Evolutionary conservation across 2,888 invertebrate species (phyloP).

Genomic region (Chrysolina oricalcia): DNA sequence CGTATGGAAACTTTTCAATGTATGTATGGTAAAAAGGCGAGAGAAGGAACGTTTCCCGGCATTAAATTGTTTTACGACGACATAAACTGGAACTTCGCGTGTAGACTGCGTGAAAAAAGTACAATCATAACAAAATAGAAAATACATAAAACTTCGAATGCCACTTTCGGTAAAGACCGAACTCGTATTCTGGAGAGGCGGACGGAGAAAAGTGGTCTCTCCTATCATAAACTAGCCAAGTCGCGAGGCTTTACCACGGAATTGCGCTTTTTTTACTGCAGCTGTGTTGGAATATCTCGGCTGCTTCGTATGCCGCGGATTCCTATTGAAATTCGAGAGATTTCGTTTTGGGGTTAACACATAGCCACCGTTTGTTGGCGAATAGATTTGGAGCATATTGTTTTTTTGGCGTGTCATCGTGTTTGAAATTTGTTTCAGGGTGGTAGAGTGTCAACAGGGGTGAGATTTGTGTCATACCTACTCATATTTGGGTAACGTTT

Average conservation of each 20-base stretch:
- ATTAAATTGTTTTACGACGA: slow-evolving; percentile 24
- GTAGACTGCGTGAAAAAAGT: slow-evolving; percentile 36
- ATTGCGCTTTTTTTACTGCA: slow-evolving; percentile 62
- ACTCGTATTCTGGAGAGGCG: slow-evolving; percentile 44
- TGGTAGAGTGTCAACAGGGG: not conserved
- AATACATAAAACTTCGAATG: slow-evolving; percentile 46
- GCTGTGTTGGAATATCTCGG: slow-evolving; percentile 44
- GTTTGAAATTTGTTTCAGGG: not conserved
- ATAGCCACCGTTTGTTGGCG: not conserved
- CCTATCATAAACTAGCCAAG: slow-evolving; percentile 58
- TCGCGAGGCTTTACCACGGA: slow-evolving; percentile 56
- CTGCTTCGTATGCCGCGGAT: slow-evolving; percentile 41
- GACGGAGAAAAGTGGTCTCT: slow-evolving; percentile 45
- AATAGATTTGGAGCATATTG: not conserved
- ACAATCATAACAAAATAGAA: slow-evolving; percentile 50
- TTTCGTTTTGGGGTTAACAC: slow-evolving; percentile 35
- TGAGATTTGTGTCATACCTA: too few relatives aligned
- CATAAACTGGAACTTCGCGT: slow-evolving; percentile 25
- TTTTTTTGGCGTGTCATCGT: not conserved
- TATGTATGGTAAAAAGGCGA: not conserved
- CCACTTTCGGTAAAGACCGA: slow-evolving; percentile 47
- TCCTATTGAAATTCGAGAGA: slow-evolving; percentile 38
- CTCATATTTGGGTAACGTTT: too few relatives aligned
- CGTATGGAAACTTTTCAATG: not conserved
- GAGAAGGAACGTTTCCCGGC: slow-evolving; percentile 3